A percentile compares a stretch with the other conserved stretches of the same genome.
phyloP scores from a whole-genome alignment of 2,113 vertebrate genomes.

The Piaya cayana region DNA sequence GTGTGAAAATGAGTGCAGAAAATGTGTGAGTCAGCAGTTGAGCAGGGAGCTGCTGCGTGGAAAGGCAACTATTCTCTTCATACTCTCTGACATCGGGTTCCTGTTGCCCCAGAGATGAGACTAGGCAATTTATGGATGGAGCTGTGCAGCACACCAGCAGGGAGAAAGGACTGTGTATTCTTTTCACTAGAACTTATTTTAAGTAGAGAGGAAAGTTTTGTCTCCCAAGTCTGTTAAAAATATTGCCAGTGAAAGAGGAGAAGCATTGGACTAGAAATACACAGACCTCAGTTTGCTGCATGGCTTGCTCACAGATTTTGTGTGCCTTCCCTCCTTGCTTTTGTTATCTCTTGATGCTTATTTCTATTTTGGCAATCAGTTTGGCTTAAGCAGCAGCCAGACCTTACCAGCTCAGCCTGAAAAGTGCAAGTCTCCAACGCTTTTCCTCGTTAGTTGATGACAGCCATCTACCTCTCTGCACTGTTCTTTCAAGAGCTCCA shows the following conservation, averaged over 20 bases:
- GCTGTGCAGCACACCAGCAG: not conserved
- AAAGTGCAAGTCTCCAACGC: not conserved
- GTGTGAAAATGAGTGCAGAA: slow-evolving; percentile 61
- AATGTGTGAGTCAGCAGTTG: slow-evolving; percentile 65
- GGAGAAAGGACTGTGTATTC: not conserved
- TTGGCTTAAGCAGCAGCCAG: not conserved
- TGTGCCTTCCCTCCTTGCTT: not conserved
- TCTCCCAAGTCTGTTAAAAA: not conserved
- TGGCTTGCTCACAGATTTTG: not conserved
- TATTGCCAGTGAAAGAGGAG: not conserved
- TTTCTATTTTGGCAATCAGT: not conserved
- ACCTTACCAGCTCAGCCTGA: not conserved
- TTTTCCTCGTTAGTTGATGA: not conserved
- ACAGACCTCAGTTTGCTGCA: accelerated
- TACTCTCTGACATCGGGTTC: not conserved
- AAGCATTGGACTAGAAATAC: not conserved
- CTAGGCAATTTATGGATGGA: not conserved
- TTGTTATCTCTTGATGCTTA: not conserved
- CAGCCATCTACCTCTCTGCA: not conserved
- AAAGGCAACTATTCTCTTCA: slow-evolving; percentile 13
- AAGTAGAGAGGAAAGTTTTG: not conserved
- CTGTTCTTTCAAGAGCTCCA: not conserved
- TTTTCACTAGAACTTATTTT: not conserved
- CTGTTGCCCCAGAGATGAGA: not conserved
- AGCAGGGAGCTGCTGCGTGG: slow-evolving; percentile 37